phyloP scores from a whole-genome alignment of 2,113 vertebrate species.

The Microcebus tavaratra region DNA sequence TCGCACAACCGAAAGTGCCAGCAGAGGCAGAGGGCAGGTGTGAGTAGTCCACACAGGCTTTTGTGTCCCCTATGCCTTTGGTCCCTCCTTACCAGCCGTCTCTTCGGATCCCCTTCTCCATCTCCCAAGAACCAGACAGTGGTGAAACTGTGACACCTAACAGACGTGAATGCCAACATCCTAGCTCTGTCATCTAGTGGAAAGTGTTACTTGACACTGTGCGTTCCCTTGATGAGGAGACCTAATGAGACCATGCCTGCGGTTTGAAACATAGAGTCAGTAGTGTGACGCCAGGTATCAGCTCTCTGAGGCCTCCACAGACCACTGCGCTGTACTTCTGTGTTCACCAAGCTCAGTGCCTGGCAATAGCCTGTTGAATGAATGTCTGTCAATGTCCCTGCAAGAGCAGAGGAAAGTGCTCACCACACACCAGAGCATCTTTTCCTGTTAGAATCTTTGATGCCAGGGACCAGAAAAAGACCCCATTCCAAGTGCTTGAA shows the following conservation, averaged over 20 bases:
- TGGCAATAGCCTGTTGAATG: neutral
- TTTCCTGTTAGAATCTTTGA: neutral
- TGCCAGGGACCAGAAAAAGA: neutral
- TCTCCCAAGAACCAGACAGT: neutral
- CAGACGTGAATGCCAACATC: neutral
- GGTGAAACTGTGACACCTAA: neutral
- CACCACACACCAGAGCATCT: neutral
- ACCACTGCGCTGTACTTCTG: too few relatives aligned
- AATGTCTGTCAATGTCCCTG: neutral
- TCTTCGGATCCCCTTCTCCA: neutral
- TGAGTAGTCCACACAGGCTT: neutral
- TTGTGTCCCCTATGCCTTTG: neutral
- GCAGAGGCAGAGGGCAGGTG: neutral
- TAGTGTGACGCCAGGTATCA: rapidly evolving
- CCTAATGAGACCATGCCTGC: neutral
- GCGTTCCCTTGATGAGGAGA: neutral
- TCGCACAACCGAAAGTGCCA: neutral
- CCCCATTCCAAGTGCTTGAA: neutral
- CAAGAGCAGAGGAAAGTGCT: neutral
- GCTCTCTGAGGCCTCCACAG: neutral
- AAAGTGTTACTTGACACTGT: neutral
- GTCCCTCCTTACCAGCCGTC: neutral
- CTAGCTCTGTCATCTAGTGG: neutral
- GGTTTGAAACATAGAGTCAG: neutral
- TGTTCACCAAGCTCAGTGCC: neutral